Evolutionary conservation across 2,113 vertebrate species (phyloP), one percentile per base, ranked within the genome.

Genomic region (Nothocercus nigrocapillus): DNA sequence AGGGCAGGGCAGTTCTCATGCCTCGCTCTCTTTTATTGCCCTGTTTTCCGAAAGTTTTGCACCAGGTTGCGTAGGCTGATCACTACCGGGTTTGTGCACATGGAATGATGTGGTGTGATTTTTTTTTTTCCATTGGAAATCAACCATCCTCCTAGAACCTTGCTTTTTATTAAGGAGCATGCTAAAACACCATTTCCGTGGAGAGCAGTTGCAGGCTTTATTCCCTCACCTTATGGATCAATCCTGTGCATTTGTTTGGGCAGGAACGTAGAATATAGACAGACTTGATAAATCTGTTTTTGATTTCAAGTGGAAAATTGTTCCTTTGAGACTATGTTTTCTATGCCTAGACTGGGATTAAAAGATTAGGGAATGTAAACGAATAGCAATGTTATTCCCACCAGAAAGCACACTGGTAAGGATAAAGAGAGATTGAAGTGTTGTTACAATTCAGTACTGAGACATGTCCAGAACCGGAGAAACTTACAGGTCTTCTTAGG

Each of bases 301-400:
- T 72, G 36, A 16, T 84, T 92, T 92, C 38, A 20, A 34, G 54
- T 38, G 86, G 58, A 51, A 90, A 86, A 66, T 79, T 20, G 13
- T 58, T 75, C 73, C 44, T 86, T 75, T 62, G 61, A 49, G 58
- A 45, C 11, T 7, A 27, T 67, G 36, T 82, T 7, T 84, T 66
- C 34, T 56, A 1, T 63, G 19, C 17, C 78, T 42, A 34, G 20
- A 51, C 18, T 2, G 16, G 59, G 13, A 88, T 92, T 83, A 49
- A 88, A 95, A 88, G 24, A 25, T 89, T 45, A 63, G 25, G 51
- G 42, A 78, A 75, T 75, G 40, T 80, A 88, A 82, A 36, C 54
- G 42, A 86, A 53, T 51, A 75, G n/a, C 9, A 28, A 6, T 69
- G n/a, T 74, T 70, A 38, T 34, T 93, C 69, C 54, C 67, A 79